phyloP scores from a whole-genome alignment of 2,888 invertebrate genomes.

The Tortricodes alternella region DNA sequence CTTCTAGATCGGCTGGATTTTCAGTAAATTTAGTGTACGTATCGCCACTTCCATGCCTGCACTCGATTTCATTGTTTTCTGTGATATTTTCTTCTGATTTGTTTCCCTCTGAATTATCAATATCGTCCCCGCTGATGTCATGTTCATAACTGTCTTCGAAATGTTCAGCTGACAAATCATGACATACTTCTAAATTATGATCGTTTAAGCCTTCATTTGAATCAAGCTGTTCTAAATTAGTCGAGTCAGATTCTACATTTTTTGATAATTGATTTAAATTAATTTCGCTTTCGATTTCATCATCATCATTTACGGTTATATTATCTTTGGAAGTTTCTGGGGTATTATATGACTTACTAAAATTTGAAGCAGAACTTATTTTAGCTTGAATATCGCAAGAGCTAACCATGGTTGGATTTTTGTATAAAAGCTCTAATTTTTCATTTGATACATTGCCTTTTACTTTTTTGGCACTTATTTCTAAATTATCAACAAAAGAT shows the following conservation, averaged over 20 bases:
- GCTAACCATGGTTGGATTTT: constrained; percentile 63
- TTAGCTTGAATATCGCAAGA: constrained; percentile 49
- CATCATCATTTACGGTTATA: neutral
- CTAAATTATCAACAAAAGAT: constrained; percentile 33
- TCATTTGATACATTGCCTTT: constrained; percentile 41
- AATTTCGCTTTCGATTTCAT: neutral
- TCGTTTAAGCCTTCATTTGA: constrained; percentile 31
- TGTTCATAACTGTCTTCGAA: constrained; percentile 60
- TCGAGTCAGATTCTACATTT: neutral
- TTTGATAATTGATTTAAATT: neutral
- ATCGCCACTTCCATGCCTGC: constrained; percentile 70
- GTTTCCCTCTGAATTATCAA: constrained; percentile 54
- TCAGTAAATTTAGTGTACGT: constrained; percentile 76
- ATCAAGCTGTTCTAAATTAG: constrained; percentile 5
- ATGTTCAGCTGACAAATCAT: constrained; percentile 53
- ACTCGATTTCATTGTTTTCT: constrained; percentile 45
- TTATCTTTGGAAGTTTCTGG: constrained; percentile 3
- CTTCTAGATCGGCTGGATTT: constrained; percentile 67
- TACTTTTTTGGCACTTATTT: constrained; percentile 25
- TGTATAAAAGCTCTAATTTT: constrained; percentile 62
- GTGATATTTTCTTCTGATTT: constrained; percentile 42
- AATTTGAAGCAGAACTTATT: constrained; percentile 40
- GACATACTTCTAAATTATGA: constrained; percentile 41
- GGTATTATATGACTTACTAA: constrained; percentile 41
- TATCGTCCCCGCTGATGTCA: constrained; percentile 54